These are phyloP conservation scores for Drosophila fungiperda DNA, from an alignment of 2,888 invertebrate species.

Conservation along the genomic window DNA sequence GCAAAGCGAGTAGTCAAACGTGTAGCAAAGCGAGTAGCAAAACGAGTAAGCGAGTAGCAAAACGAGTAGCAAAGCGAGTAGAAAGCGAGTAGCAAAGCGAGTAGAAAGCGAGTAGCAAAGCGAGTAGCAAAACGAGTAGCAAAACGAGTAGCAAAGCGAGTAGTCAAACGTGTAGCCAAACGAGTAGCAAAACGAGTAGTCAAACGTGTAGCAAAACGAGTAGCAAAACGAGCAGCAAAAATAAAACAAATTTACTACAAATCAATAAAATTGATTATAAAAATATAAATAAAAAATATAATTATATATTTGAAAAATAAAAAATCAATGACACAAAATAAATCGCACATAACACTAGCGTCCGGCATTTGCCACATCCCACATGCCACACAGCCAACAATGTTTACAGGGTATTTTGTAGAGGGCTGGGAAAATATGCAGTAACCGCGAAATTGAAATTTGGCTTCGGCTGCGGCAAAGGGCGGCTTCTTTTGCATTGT, in stretches of 20 bases:
- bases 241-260: background rate
- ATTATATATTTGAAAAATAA: background rate
- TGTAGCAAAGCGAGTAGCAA: background rate
- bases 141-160: too few species aligned
- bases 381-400: background rate
- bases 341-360: background rate
- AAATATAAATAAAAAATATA: too few species aligned
- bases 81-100: too few species aligned
- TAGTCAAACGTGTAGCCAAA: too few species aligned
- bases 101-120: too few species aligned
- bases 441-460: constrained; percentile 80
- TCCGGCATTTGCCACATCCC: background rate
- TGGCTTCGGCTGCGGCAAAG: constrained; percentile 67
- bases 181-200: too few species aligned
- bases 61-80: too few species aligned
- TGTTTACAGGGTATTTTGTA: constrained; percentile 34
- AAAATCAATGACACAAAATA: background rate
- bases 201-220: too few species aligned
- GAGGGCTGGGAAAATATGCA: constrained; percentile 77
- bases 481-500: constrained; percentile 78
- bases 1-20: too few species aligned
- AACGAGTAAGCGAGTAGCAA: too few species aligned
- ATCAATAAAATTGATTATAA: background rate
- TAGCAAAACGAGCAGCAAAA: too few species aligned
- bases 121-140: too few species aligned